Evolutionary conservation across 2,113 vertebrate species (phyloP), one percentile per base, ranked within the genome.

Genomic region (Panurus biarmicus): DNA sequence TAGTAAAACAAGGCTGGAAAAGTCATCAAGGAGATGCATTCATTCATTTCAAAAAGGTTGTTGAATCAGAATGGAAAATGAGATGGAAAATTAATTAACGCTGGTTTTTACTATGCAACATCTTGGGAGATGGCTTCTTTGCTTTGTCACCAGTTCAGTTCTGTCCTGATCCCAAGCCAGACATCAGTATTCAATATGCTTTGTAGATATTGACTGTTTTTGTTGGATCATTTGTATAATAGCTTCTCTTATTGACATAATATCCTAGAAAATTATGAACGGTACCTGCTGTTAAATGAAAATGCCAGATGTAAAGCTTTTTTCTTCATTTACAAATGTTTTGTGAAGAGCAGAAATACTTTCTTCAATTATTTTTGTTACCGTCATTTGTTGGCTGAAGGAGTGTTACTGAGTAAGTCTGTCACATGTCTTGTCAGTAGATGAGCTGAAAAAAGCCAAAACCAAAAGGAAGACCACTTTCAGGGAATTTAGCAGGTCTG

Each of bases 81-180:
- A 96, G 96, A 97, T 95, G 96, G 97, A 96, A 97, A 97, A 97
- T 81, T 66, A 91, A 96, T 97, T 97, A 97, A 82, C 48, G 83
- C 42, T 90, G 74, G 28, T 29, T 77, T 97, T 84, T 90, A 78
- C 78, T 71, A 4, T 57, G 86, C 66, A 70, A 38, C 14, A 5
- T 84, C 87, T 71, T 72, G 36, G 35, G 74, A 88, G 36, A 73
- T 60, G 40, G 31, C 64, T 92, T n/a, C 72, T 92, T 87, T 89
- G 70, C 48, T 38, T 95, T 86, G 75, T 87, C 76, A 93, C 83
- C 29, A 8, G 25, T n/a, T 80, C 51, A 35, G 35, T 75, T 93
- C 72, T 82, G 42, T 56, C 87, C 79, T 67, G 92, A 29, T 79
- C n/a, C 56, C 64, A 77, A 58, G 60, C 24, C 36, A 85, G 90